phyloP scores from a whole-genome alignment of 1,140 invertebrate genomes.

The Tyrophagus putrescentiae region DNA sequence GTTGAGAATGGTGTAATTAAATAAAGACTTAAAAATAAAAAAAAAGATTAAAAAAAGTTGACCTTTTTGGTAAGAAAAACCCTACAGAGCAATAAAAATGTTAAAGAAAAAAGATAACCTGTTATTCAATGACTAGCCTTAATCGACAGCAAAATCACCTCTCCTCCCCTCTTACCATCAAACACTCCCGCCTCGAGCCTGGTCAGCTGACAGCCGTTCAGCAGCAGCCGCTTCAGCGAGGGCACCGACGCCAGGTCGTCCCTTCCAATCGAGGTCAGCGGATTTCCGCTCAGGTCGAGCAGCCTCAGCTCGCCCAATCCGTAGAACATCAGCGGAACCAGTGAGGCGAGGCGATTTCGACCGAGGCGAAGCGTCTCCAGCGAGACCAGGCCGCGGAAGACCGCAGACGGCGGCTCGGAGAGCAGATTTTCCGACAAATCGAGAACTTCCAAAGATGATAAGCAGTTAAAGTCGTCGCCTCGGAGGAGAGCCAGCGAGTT shows the following conservation, averaged over 20 bases:
- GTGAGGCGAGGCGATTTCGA: conserved; percentile 49
- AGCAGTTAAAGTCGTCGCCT: conserved; percentile 35
- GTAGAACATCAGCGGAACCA: conserved; percentile 50
- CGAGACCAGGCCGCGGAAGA: conserved; percentile 49
- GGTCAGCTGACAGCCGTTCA: conserved; percentile 32
- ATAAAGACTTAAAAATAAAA: not conserved
- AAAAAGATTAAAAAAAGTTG: no score
- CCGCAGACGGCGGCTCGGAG: conserved; percentile 43
- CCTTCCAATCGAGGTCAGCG: conserved; percentile 53
- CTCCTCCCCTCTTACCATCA: not conserved
- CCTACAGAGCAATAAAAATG: no score
- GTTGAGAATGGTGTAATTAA: not conserved
- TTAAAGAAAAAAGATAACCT: no score
- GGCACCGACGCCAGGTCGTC: conserved; percentile 27
- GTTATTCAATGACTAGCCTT: no score
- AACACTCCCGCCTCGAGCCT: conserved; percentile 18
- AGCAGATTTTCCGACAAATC: conserved; percentile 38
- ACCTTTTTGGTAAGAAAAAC: no score
- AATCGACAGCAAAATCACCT: no score
- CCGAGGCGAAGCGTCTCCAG: conserved; percentile 50
- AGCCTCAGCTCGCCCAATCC: conserved; percentile 47
- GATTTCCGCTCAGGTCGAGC: conserved; percentile 58
- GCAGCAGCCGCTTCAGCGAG: conserved; percentile 48
- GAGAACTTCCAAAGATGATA: conserved; percentile 35
- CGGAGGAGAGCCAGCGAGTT: conserved; percentile 55